These are phyloP conservation scores for Silvanus unidentatus DNA, from an alignment of 2,888 invertebrate species.

Conservation along the genomic window DNA sequence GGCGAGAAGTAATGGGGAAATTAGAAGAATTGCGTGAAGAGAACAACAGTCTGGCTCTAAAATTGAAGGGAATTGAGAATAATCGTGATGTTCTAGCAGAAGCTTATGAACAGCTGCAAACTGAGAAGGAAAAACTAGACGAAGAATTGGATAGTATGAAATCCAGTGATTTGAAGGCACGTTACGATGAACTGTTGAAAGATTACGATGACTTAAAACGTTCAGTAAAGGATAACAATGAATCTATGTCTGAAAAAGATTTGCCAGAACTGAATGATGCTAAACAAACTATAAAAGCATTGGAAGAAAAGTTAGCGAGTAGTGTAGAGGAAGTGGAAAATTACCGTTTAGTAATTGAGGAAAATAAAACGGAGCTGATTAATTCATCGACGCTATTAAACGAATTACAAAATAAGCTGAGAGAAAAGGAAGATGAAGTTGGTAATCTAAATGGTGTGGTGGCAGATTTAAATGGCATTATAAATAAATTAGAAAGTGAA, in stretches of 20 bases:
- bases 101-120: slow-evolving; percentile 43
- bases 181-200: slow-evolving; percentile 28
- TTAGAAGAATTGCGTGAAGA: slow-evolving; percentile 58
- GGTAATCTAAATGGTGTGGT: slow-evolving; percentile 46
- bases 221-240: slow-evolving; percentile 29
- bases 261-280: slow-evolving; percentile 25
- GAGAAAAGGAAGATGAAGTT: slow-evolving; percentile 32
- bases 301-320: slow-evolving; percentile 30
- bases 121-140: slow-evolving; percentile 45
- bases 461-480: slow-evolving; percentile 49
- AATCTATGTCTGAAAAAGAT: slow-evolving; percentile 32
- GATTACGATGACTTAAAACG: slow-evolving; percentile 32
- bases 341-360: slow-evolving; percentile 34
- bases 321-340: slow-evolving; percentile 35
- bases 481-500: slow-evolving; percentile 51
- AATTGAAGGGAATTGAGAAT: slow-evolving; percentile 49
- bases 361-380: slow-evolving; percentile 39
- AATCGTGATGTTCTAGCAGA: slow-evolving; percentile 43
- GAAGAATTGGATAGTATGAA: not conserved
- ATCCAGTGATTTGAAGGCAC: slow-evolving; percentile 7
- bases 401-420: slow-evolving; percentile 31
- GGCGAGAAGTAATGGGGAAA: slow-evolving; percentile 64
- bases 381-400: slow-evolving; percentile 32
- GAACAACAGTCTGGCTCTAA: slow-evolving; percentile 51
- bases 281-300: slow-evolving; percentile 25